These are phyloP conservation scores for Phlogophora meticulosa DNA, from an alignment of 2,888 invertebrate species.

Conservation along the genomic window DNA sequence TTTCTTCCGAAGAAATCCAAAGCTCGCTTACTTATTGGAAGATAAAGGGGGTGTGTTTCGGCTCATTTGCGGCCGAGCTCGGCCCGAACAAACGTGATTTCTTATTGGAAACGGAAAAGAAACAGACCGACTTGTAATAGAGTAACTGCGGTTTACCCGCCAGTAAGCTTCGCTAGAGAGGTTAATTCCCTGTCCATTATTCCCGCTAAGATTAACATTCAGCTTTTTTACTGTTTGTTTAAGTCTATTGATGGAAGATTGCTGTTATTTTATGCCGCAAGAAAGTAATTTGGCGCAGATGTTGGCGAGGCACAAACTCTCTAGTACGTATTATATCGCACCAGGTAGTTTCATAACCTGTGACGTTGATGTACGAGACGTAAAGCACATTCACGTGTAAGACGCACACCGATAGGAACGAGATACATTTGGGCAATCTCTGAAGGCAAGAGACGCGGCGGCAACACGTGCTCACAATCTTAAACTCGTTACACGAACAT, in stretches of 20 bases:
- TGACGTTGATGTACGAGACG: slow-evolving; percentile 85
- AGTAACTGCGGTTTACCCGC: slow-evolving; percentile 76
- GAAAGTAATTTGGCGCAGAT: slow-evolving; percentile 60
- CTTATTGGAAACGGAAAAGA: slow-evolving; percentile 82
- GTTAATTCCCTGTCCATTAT: slow-evolving; percentile 77
- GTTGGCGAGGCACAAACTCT: slow-evolving; percentile 74
- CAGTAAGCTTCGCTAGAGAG: slow-evolving; percentile 69
- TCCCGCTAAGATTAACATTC: slow-evolving; percentile 76
- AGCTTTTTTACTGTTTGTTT: slow-evolving; percentile 64
- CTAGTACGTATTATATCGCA: slow-evolving; percentile 82
- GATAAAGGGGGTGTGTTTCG: slow-evolving; percentile 89
- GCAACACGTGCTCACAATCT: slow-evolving; percentile 86
- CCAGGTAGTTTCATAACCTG: slow-evolving; percentile 83
- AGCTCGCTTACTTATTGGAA: slow-evolving; percentile 87
- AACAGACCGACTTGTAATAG: slow-evolving; percentile 79
- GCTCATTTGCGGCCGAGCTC: slow-evolving; percentile 87
- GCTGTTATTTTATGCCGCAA: slow-evolving; percentile 54
- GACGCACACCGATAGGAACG: slow-evolving; percentile 71
- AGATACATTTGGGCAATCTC: slow-evolving; percentile 83
- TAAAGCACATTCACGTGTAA: slow-evolving; percentile 68
- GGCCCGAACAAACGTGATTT: slow-evolving; percentile 87
- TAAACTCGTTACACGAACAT: slow-evolving; percentile 86
- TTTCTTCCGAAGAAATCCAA: slow-evolving; percentile 79
- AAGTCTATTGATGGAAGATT: slow-evolving; percentile 47
- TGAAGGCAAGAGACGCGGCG: slow-evolving; percentile 72